Percentiles rank a stretch among this genome's conserved stretches.
Evolutionary conservation across 2,113 vertebrate genomes (phyloP).

Genomic region (Delphinapterus leucas): DNA sequence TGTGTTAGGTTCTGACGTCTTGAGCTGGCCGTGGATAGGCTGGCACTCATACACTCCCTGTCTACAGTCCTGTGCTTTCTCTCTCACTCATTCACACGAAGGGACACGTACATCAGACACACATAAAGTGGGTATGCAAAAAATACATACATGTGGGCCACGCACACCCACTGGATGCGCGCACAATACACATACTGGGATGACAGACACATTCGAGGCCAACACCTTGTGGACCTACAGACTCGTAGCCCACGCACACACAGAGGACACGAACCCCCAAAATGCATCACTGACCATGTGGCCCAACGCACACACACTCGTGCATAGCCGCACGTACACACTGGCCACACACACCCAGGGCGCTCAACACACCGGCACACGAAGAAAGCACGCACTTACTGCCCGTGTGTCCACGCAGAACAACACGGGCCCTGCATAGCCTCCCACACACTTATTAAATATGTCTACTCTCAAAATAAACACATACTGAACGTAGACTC

Average conservation of each 20-base stretch:
- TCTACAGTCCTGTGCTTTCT: background rate
- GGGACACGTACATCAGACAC: background rate
- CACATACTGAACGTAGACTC: background rate
- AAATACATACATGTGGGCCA: background rate
- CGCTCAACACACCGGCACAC: background rate
- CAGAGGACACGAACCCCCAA: background rate
- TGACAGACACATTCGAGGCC: background rate
- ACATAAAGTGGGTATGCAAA: background rate
- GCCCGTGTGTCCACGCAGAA: accelerated
- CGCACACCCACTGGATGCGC: too few species aligned
- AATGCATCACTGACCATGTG: background rate
- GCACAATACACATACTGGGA: too few species aligned
- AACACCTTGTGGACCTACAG: too few species aligned
- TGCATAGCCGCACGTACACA: background rate
- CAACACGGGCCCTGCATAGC: accelerated
- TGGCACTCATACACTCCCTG: background rate
- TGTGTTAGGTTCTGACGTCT: accelerated
- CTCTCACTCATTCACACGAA: background rate
- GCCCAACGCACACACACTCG: background rate
- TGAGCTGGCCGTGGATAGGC: background rate
- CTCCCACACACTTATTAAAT: background rate
- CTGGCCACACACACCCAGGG: background rate
- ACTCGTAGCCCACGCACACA: background rate
- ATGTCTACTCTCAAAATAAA: background rate
- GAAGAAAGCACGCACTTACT: background rate